Evolutionary conservation across 2,113 vertebrate genomes (phyloP).

Genomic region (Empidonax alnorum): DNA sequence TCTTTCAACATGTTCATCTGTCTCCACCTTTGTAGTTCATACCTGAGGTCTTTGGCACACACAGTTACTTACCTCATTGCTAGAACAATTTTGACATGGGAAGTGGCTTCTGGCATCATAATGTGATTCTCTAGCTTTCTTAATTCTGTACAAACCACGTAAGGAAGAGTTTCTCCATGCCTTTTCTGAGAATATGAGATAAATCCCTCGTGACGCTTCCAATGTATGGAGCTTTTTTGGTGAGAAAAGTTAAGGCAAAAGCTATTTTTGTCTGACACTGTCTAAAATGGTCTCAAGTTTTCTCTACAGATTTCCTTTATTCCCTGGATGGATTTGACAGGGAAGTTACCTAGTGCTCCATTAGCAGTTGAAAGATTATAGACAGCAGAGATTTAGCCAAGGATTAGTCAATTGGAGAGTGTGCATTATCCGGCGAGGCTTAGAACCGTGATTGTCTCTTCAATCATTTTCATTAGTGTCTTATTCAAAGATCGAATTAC

Average conservation of each 20-base stretch:
- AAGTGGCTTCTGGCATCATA: neutral
- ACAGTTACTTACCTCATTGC: neutral
- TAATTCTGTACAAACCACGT: neutral
- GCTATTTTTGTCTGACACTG: neutral
- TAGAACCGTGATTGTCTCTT: slow-evolving; percentile 82
- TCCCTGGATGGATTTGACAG: slow-evolving; percentile 43
- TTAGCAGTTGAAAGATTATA: slow-evolving; percentile 79
- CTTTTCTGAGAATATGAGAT: neutral
- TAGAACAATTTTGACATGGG: neutral
- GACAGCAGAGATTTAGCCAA: slow-evolving; percentile 77
- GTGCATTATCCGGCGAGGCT: slow-evolving; percentile 74
- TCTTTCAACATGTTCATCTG: neutral
- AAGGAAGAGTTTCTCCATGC: neutral
- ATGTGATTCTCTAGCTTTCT: neutral
- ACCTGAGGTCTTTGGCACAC: neutral
- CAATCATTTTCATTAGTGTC: slow-evolving; percentile 87
- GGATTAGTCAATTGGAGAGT: slow-evolving; percentile 80
- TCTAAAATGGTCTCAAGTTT: slow-evolving; percentile 24
- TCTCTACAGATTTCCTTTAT: slow-evolving; percentile 46
- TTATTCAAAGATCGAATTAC: slow-evolving; percentile 85
- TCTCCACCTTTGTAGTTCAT: neutral
- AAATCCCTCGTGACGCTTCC: neutral
- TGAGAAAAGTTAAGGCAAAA: neutral
- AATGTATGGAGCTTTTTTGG: neutral
- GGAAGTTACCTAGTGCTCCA: slow-evolving; percentile 73